These are phyloP conservation scores for Eupithecia subumbrata DNA, from an alignment of 2,888 invertebrate genomes.

Conservation along the genomic window DNA sequence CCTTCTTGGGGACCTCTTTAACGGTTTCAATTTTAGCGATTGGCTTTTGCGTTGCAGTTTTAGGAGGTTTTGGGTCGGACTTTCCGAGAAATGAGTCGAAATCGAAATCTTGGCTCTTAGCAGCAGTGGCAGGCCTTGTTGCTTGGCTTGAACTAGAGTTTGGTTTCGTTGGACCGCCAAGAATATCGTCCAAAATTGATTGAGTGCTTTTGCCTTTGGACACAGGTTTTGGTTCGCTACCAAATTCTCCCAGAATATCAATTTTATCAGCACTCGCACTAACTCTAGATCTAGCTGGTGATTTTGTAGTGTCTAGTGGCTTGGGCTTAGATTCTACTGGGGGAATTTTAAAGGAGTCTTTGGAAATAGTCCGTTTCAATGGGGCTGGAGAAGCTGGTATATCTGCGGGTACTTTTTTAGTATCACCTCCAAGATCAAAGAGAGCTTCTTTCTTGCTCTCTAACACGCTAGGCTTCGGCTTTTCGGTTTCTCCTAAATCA, in stretches of 20 bases:
- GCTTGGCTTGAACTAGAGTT: constrained; percentile 49
- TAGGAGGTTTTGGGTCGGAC: constrained; percentile 50
- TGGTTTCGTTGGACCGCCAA: constrained; percentile 74
- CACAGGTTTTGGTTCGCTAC: constrained; percentile 57
- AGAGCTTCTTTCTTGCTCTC: constrained; percentile 55
- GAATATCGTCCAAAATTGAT: constrained; percentile 81
- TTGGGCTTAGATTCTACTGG: constrained; percentile 53
- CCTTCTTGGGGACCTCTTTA: constrained; percentile 51
- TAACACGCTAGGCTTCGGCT: constrained; percentile 46
- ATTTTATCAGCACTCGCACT: constrained; percentile 62
- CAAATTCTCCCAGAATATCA: constrained; percentile 63
- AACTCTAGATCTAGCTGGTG: constrained; percentile 64
- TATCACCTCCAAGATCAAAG: constrained; percentile 56
- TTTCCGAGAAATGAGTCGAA: constrained; percentile 69
- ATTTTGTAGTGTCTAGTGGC: constrained; percentile 53
- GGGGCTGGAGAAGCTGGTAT: constrained; percentile 58
- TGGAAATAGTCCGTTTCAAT: constrained; percentile 59
- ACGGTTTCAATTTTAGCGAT: constrained; percentile 47
- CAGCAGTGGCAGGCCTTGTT: constrained; percentile 55
- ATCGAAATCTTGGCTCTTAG: constrained; percentile 69
- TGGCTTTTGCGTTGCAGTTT: constrained; percentile 48
- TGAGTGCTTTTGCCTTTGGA: constrained; percentile 75
- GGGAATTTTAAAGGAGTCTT: constrained; percentile 62
- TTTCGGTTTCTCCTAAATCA: constrained; percentile 63
- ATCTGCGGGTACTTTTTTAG: constrained; percentile 51